These are phyloP conservation scores for Rhizoglyphus robini DNA, from an alignment of 1,140 invertebrate species.

Conservation along the genomic window DNA sequence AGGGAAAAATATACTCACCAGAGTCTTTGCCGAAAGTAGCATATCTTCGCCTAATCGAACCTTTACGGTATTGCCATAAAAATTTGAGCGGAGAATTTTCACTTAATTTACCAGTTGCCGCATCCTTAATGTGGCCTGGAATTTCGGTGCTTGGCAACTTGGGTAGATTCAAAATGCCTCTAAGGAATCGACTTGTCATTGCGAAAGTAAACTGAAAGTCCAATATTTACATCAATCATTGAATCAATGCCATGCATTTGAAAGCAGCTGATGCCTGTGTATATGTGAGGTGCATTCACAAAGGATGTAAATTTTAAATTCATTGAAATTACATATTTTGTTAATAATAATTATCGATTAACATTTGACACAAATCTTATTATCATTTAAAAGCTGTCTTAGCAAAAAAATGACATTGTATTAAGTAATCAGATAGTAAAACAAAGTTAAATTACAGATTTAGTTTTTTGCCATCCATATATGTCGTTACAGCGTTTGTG, in stretches of 20 bases:
- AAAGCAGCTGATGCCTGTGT: too few species aligned
- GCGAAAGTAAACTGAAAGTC: not conserved
- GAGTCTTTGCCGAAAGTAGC: slow-evolving; percentile 19
- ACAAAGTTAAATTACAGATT: too few species aligned
- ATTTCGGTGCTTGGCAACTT: slow-evolving; percentile 2
- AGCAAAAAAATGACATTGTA: too few species aligned
- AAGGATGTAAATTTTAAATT: too few species aligned
- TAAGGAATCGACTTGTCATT: not conserved
- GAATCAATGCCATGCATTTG: too few species aligned
- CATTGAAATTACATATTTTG: too few species aligned
- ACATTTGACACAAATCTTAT: too few species aligned
- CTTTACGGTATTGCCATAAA: slow-evolving; percentile 17
- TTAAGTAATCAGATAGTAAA: too few species aligned
- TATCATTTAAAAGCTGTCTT: too few species aligned
- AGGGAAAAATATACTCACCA: not conserved
- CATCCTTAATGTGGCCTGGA: slow-evolving; percentile 1
- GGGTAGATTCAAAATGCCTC: not conserved
- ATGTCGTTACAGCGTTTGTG: too few species aligned
- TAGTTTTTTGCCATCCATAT: too few species aligned
- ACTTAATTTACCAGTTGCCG: not conserved
- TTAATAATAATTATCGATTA: not conserved
- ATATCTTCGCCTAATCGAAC: slow-evolving; percentile 2
- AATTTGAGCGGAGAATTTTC: not conserved
- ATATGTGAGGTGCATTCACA: too few species aligned
- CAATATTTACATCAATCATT: not conserved